Evolutionary conservation across 2,797 vertebrate species (phyloP).

Genomic region (Arnoldichthys spilopterus): DNA sequence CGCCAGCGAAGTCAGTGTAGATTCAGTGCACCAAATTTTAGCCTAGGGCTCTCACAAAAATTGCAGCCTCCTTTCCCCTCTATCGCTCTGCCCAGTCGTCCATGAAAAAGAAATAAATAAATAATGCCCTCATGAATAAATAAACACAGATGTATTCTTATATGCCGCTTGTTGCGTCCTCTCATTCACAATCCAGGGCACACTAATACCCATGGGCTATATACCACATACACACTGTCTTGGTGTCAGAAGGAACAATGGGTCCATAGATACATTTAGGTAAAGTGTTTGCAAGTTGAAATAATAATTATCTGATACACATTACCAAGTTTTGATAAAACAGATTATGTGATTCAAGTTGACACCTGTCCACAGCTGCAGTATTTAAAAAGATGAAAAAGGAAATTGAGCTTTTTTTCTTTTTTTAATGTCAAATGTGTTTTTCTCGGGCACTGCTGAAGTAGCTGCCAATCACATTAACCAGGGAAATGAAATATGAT

Average conservation of each 20-base stretch:
- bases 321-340: neutral
- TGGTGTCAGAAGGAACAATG: neutral
- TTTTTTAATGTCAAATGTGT: too few species aligned
- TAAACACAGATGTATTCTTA: neutral
- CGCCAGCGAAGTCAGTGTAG: neutral
- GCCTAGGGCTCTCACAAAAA: neutral
- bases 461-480: slow-evolving; percentile 29
- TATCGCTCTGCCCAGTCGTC: neutral
- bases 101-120: slow-evolving; percentile 20
- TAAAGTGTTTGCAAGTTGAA: neutral
- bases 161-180: neutral
- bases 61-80: neutral
- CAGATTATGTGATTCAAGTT: slow-evolving; percentile 22
- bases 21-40: neutral
- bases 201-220: neutral
- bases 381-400: slow-evolving; percentile 2
- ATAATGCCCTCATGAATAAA: slow-evolving; percentile 6
- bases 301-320: neutral
- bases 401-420: neutral
- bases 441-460: neutral
- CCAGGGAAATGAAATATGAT: slow-evolving; percentile 27
- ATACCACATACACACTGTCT: neutral
- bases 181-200: slow-evolving; percentile 12
- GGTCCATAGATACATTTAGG: neutral
- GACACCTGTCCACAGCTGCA: slow-evolving; percentile 3